Base-by-base conservation (phyloP, 2,888 invertebrate species). In the Dolomedes plantarius region DNA sequence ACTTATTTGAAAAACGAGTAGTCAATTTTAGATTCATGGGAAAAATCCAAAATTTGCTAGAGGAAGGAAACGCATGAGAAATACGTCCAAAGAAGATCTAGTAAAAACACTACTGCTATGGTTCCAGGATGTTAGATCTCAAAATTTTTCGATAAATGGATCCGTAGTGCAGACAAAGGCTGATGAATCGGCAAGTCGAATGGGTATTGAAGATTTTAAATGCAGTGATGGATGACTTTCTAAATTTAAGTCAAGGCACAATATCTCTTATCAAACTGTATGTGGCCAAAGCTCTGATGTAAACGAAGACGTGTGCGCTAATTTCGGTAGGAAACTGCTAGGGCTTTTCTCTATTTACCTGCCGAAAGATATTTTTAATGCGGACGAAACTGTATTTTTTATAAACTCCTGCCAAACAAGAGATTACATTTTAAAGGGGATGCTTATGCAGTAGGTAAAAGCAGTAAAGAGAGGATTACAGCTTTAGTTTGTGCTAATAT, bases 121-220 rank as follows among this genome's bases (percentile, higher is more conserved):
- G 1, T 67, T 67, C 67, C 31, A 31, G 0, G 0, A 16, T 29
- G 31, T 67, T 67, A 67, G 7, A 67, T 67, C 28, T 64, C 64
- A 28, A 64, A 64, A 23, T 0, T 64, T 64, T 64, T 23, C 64
- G 28, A 64, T 64, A 64, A 28, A 64, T 64, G 64, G 28, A 64
- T 7, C 7, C 28, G 64, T 64, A 64, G 7, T 67, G 0, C 31
- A 67, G 9, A 64, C 28, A 19, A 28, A 62, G 27, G 62, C 62
- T 62, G 62, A 62, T 23, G 62, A 62, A 62, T 62, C 62, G 27
- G 27, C 27, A 23, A 23, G 23, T 62, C 27, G 28, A 62, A 62
- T 62, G 62, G 62, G 23, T 23, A 62, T 31, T 67, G 67, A 67
- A 67, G n/a, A n/a, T 16, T 31, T 67, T 6, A 19, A 62, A 23